Evolutionary conservation across 1,140 invertebrate genomes (phyloP).

Genomic region (Vanessa tameamea): DNA sequence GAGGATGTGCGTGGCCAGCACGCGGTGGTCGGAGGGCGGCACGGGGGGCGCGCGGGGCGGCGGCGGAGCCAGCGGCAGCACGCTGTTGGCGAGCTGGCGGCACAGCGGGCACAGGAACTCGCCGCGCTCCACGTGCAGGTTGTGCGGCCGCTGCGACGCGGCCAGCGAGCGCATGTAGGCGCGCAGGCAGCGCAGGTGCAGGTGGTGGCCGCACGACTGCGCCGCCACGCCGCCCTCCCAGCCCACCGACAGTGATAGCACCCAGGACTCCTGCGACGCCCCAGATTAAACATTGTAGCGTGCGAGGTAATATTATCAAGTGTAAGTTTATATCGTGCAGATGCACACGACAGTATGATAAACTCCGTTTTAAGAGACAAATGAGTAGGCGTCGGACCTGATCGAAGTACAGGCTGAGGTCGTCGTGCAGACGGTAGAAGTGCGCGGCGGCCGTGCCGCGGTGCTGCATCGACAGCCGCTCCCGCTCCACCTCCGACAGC

Average conservation of each 20-base stretch:
- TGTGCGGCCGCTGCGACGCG: conserved; percentile 87
- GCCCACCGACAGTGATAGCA: conserved; percentile 91
- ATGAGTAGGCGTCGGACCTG: conserved; percentile 44
- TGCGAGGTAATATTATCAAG: no score
- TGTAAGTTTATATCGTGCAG: no score
- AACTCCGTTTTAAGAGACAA: no score
- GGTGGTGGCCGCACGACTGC: conserved; percentile 97
- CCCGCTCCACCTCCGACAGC: conserved; percentile 79
- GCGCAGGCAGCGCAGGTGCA: conserved; percentile 95
- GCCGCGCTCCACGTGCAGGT: conserved; percentile 88
- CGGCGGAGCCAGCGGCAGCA: conserved; percentile 92
- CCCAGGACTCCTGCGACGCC: conserved; percentile 84
- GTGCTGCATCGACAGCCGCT: conserved; percentile 83
- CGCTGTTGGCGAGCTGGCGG: conserved; percentile 95
- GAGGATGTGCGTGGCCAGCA: conserved; percentile 30
- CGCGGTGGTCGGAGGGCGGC: conserved; percentile 77
- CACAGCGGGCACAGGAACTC: conserved; percentile 97
- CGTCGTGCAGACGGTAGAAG: conserved; percentile 86
- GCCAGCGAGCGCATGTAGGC: conserved; percentile 92
- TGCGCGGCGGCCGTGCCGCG: conserved; percentile 84
- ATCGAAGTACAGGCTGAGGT: conserved; percentile 87
- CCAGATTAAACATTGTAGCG: no score
- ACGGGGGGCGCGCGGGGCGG: conserved; percentile 85
- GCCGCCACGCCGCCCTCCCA: conserved; percentile 97
- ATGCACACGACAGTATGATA: no score